These are phyloP conservation scores for Acleris sparsana DNA, from an alignment of 2,888 invertebrate genomes.

Conservation along the genomic window DNA sequence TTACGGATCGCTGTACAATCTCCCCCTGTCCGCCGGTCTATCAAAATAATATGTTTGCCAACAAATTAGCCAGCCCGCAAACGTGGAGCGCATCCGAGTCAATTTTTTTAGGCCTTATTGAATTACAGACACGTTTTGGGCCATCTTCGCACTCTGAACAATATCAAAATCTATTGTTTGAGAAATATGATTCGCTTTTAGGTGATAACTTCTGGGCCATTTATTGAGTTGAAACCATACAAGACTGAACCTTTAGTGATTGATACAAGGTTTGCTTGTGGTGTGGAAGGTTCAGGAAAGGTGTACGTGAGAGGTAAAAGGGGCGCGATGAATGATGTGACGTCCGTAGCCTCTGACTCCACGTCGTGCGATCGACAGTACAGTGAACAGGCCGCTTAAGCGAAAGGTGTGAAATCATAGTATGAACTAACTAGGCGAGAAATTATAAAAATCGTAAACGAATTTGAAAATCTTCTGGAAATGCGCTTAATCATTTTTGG, in stretches of 20 bases:
- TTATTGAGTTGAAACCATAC: constrained; percentile 9
- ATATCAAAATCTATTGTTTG: constrained; percentile 38
- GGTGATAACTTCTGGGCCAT: constrained; percentile 28
- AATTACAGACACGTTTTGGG: constrained; percentile 75
- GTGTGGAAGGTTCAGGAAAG: constrained; percentile 40
- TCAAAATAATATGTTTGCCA: constrained; percentile 75
- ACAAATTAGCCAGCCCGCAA: constrained; percentile 74
- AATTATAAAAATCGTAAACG: no score
- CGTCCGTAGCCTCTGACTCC: constrained; percentile 72
- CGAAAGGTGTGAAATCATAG: constrained; percentile 53
- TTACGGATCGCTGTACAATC: constrained; percentile 13
- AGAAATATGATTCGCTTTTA: constrained; percentile 40
- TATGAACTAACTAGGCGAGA: constrained; percentile 17
- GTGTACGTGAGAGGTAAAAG: constrained; percentile 61
- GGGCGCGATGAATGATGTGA: constrained; percentile 75
- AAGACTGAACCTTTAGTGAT: constrained; percentile 28
- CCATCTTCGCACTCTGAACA: constrained; percentile 49
- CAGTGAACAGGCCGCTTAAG: constrained; percentile 46
- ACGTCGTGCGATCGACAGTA: constrained; percentile 60
- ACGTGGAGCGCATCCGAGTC: constrained; percentile 75
- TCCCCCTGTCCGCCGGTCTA: constrained; percentile 44
- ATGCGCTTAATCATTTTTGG: no score
- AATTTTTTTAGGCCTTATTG: constrained; percentile 80
- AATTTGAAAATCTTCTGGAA: no score
- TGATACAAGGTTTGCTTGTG: constrained; percentile 40